Base-by-base conservation (phyloP, 2,113 vertebrate genomes). In the Petroica traversi region DNA sequence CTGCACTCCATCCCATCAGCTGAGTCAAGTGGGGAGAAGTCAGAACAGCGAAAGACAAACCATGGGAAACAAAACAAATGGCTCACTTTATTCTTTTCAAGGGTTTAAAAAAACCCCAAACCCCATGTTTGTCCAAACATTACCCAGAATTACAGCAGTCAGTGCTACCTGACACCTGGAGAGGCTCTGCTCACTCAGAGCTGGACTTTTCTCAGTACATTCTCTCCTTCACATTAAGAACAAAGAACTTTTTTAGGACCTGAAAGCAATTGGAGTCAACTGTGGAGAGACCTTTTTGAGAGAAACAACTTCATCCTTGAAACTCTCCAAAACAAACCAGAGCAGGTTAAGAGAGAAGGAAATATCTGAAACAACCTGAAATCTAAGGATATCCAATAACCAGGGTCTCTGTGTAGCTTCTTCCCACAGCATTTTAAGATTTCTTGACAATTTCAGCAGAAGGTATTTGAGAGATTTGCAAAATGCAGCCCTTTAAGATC, bases 61-160 rank as follows among this genome's bases (percentile, higher is more conserved):
- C 5, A 38, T 0, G 5, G 31, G 33, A 84, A 86, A 41, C 45
- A 72, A 77, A 85, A 73, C 15, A 78, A 57, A 68, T 25, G n/a
- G 57, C 45, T 87, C 24, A 34, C 19, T 84, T 66, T 31, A 29
- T 54, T 73, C 38, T 63, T 75, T 46, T 22, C 40, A 58, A 75
- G 28, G 19, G 34, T 54, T 80, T 61, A 2, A 49, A 49, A 61
- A 8, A 9, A 0, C 2, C 10, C 49, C 40, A 19, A 38, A 84
- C 46, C 25, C 26, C 0, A 0, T 2, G 9, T 26, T 22, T 17
- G 34, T 24, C 36, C 14, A 26, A 29, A 58, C 19, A 26, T 5
- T 22, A 51, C 43, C 64, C 67, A 36, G 69, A 10, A 34, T 20
- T 59, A 18, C 26, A 54, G 40, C 3, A 23, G 55, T 18, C 6